Base-by-base conservation (phyloP, 1,140 invertebrate genomes). In the Battus philenor region DNA sequence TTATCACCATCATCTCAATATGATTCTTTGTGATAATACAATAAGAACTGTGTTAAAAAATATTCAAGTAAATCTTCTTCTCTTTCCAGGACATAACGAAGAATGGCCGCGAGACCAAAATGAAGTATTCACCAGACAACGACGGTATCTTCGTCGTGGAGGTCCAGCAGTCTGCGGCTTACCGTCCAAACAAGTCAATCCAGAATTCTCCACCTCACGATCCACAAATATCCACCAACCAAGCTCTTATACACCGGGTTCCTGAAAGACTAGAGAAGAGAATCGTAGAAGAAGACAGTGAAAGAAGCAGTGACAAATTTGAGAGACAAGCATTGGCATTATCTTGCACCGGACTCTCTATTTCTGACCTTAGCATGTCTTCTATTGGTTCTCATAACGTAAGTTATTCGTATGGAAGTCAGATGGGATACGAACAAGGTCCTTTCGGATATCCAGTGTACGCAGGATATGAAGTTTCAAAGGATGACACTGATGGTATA, bases 91-190 rank as follows among this genome's bases (percentile, higher is more conserved):
- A 91, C 57, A 89, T 91, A 18, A 88, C 89, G 15, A 88, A 89
- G 41, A 89, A 90, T 31, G 89, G 90, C 13, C 86, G 90, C 2
- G 90, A 91, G 60, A 91, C 90, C 0, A 91, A 90, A 54, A 90
- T 91, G 90, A 90, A 90, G 54, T 90, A 90, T 50, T 90, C 89
- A 10, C 88, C 89, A 10, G 90, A 92, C 54, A 90, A 91, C 71
- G 90, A 92, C 46, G 91, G 91, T n/a, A 92, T 93, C 13, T 93
- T 93, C 49, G 91, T 94, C 1, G 92, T 93, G 1, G 92, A 94
- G 59, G 91, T 93, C 0, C 88, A 88, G 61, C 88, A 89, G 54
- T 87, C 83, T 3, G 55, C 77, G 8, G 71, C 79, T 1, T 87
- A 85, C 59, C 82, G 75, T 39, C 67, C 68, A 0, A 80, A 66